Conservation (phyloP, 2,797 vertebrate genomes). For the Tenualosa thibaudeaui region DNA sequence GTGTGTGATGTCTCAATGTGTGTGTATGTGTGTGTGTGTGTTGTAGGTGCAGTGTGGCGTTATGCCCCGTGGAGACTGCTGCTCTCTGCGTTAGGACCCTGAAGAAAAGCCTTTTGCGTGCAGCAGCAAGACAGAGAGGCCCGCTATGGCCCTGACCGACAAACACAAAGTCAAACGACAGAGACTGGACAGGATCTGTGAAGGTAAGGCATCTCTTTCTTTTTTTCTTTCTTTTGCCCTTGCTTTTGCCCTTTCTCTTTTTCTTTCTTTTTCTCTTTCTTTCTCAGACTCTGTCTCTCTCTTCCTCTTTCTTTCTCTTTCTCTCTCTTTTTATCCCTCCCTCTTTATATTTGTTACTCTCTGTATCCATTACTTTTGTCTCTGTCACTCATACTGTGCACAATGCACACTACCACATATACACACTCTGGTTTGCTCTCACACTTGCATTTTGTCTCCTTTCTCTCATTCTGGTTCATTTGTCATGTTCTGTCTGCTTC, state of each 20-base stretch:
- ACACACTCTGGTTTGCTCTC: not conserved
- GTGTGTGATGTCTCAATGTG: constrained; percentile 20
- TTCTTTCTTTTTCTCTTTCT: not conserved
- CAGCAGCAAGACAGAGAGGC: constrained; percentile 56
- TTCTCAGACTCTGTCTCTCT: not conserved
- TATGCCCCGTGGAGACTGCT: constrained; percentile 72
- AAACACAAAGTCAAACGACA: constrained; percentile 85
- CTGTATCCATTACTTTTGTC: too few relatives aligned
- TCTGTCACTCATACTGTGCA: too few relatives aligned
- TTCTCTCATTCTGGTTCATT: not conserved
- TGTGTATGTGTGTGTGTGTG: constrained; percentile 42
- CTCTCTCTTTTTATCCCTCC: not conserved
- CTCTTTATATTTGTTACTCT: not conserved
- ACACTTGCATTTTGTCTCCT: not conserved
- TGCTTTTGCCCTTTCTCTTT: not conserved
- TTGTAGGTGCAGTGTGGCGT: constrained; percentile 72
- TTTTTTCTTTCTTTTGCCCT: not conserved
- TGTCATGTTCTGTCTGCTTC: not conserved
- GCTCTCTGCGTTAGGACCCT: constrained; percentile 71
- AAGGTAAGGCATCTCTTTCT: constrained; percentile 66
- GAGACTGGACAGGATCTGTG: constrained; percentile 79
- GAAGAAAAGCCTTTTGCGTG: constrained; percentile 42
- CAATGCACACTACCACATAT: too few relatives aligned
- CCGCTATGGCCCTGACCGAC: constrained; percentile 78
- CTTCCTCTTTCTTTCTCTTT: not conserved